These are phyloP conservation scores for Drosophila longiperda DNA, from an alignment of 2,888 invertebrate species.

Conservation along the genomic window DNA sequence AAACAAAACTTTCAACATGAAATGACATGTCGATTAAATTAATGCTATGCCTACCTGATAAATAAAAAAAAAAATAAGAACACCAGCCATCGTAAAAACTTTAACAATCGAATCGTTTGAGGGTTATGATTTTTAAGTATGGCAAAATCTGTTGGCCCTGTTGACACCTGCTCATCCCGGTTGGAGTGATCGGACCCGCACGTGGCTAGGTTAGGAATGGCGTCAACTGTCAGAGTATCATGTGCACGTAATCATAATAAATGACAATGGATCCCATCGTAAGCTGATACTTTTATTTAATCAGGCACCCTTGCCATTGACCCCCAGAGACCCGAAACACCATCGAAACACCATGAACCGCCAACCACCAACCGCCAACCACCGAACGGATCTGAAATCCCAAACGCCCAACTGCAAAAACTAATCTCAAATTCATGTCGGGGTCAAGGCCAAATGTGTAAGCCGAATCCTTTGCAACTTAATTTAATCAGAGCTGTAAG, in stretches of 20 bases:
- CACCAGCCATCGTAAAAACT: constrained; percentile 43
- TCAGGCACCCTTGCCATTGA: constrained; percentile 53
- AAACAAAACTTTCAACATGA: constrained; percentile 67
- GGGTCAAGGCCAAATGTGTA: constrained; percentile 17
- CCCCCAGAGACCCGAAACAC: constrained; percentile 13
- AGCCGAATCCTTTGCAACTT: constrained; percentile 8
- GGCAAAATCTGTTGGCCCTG: constrained; percentile 46
- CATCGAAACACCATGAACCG: neutral
- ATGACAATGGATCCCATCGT: constrained; percentile 59
- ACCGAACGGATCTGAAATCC: neutral
- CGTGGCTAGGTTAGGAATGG: constrained; percentile 25
- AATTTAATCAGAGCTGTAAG: constrained; percentile 6
- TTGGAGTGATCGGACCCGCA: neutral
- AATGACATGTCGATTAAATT: constrained; percentile 77
- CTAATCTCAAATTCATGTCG: constrained; percentile 28
- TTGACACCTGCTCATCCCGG: constrained; percentile 39
- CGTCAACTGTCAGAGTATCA: constrained; percentile 60
- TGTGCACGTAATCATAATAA: constrained; percentile 69
- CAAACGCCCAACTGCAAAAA: constrained; percentile 10
- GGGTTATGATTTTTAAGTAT: constrained; percentile 17
- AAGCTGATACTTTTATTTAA: constrained; percentile 64
- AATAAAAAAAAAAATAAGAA: neutral
- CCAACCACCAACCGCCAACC: neutral
- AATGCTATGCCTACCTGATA: constrained; percentile 50
- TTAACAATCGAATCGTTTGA: constrained; percentile 47